phyloP scores from a whole-genome alignment of 2,113 vertebrate species.

The Atlantisia rogersi region DNA sequence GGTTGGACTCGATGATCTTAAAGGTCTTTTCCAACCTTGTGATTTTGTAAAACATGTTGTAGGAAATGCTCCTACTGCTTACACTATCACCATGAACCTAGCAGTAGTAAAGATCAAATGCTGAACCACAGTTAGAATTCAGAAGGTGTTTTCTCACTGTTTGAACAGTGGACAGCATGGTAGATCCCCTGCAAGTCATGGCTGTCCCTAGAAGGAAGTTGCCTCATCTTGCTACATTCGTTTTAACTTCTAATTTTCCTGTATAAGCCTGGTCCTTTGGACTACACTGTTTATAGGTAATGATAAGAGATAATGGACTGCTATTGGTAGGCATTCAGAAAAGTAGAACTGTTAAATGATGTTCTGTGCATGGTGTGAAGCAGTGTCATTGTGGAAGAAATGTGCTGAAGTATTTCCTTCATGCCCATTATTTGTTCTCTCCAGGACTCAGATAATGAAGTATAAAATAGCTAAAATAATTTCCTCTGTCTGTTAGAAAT shows the following conservation, averaged over 20 bases:
- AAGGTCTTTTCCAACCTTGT: no score
- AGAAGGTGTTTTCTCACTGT: neutral
- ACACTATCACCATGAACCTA: neutral
- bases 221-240: neutral
- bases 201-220: neutral
- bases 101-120: neutral
- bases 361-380: neutral
- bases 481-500: neutral
- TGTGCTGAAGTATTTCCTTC: neutral
- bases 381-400: neutral
- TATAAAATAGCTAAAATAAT: neutral
- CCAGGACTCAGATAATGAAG: neutral
- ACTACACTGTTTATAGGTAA: neutral
- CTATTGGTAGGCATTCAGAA: neutral
- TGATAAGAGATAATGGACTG: neutral
- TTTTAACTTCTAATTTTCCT: neutral
- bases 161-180: neutral
- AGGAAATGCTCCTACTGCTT: neutral
- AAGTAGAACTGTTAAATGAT: neutral
- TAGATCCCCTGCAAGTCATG: neutral
- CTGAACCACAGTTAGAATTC: neutral
- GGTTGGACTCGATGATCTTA: no score
- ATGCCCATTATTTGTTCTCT: neutral
- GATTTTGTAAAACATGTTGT: neutral
- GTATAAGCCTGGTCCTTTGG: neutral